Conservation (phyloP, 2,888 invertebrate species). For the Trachelus tabidus region DNA sequence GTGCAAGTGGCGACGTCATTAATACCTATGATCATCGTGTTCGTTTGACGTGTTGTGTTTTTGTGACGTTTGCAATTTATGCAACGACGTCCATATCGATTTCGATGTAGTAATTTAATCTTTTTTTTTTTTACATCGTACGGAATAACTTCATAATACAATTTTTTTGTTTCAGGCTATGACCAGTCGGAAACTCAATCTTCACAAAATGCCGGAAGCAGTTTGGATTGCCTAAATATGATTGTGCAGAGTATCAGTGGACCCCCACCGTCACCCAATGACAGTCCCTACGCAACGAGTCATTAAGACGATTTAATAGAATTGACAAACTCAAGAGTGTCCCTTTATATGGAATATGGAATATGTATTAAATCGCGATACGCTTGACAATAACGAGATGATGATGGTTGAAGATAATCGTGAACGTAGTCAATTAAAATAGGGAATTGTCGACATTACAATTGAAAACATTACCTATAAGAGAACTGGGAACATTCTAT, state of each 20-base stretch:
- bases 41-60: not conserved
- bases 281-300: conserved; percentile 48
- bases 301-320: conserved; percentile 34
- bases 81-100: not conserved
- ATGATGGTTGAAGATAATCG: not conserved
- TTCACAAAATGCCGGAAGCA: conserved; percentile 68
- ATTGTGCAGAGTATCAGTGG: conserved; percentile 78
- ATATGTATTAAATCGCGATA: not conserved
- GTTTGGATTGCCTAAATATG: conserved; percentile 75
- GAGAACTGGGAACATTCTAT: not conserved
- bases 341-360: not conserved
- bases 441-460: not conserved
- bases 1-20: not conserved
- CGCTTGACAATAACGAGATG: not conserved
- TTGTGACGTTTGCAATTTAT: not conserved
- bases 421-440: not conserved
- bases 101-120: not conserved
- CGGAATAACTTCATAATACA: not conserved
- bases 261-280: conserved; percentile 54
- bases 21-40: not conserved
- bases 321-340: not conserved
- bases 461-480: not conserved
- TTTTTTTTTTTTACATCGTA: not conserved
- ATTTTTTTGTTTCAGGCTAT: conserved; percentile 49
- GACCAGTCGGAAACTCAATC: conserved; percentile 47